Percentiles rank a stretch among this genome's conserved stretches.
These are phyloP conservation scores for Ptyas mucosa DNA, from an alignment of 2,113 vertebrate genomes.

Conservation along the genomic window DNA sequence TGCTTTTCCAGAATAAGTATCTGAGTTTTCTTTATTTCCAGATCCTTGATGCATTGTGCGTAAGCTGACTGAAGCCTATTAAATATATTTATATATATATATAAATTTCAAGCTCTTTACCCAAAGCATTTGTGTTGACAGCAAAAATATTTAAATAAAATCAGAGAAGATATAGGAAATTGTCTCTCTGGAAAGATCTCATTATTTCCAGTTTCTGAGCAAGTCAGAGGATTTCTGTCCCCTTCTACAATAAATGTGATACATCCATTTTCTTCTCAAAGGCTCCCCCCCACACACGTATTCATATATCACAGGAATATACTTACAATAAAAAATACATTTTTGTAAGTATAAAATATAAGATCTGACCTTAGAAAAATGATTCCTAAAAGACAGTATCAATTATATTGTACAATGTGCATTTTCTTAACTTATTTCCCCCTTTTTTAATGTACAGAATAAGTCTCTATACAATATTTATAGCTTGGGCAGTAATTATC, in stretches of 20 bases:
- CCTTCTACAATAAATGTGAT: not conserved
- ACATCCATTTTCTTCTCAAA: not conserved
- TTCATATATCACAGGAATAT: not conserved
- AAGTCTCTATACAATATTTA: not conserved
- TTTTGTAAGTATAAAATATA: not conserved
- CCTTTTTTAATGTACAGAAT: not conserved
- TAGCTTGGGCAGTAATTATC: not conserved
- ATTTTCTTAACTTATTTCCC: not conserved
- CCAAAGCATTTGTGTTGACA: not conserved
- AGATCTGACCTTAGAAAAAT: not conserved
- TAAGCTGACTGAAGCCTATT: constrained; percentile 54
- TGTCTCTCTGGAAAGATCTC: not conserved
- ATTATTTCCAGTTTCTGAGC: not conserved
- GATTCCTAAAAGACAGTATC: not conserved
- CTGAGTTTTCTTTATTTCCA: constrained; percentile 58
- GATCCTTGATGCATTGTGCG: constrained; percentile 54
- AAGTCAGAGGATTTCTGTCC: not conserved
- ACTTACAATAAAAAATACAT: not conserved
- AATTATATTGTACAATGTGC: not conserved
- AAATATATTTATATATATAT: not conserved
- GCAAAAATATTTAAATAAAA: not conserved
- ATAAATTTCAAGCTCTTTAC: not conserved
- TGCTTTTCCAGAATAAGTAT: constrained; percentile 40
- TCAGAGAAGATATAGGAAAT: constrained; percentile 1
- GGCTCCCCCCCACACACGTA: not conserved